Conservation (phyloP, 2,797 vertebrate species). For the Clarias pachynema region DNA sequence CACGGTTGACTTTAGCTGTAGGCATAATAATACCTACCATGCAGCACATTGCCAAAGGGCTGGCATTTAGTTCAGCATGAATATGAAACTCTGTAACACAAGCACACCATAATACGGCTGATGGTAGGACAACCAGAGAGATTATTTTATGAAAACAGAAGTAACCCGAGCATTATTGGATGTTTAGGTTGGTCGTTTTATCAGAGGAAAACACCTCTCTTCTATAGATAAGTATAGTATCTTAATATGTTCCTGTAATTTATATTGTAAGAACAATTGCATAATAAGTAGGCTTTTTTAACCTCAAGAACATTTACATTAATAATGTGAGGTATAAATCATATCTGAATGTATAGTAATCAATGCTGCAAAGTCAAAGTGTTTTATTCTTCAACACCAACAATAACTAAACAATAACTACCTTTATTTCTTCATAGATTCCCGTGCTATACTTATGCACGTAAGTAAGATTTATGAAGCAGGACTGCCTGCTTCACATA, state of each 20-base stretch:
- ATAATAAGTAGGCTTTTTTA: neutral
- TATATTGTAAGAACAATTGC: neutral
- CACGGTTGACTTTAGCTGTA: slow-evolving; percentile 27
- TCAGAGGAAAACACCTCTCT: neutral
- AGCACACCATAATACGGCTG: neutral
- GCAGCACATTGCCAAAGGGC: slow-evolving; percentile 1
- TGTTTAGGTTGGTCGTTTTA: neutral
- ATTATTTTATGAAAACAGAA: neutral
- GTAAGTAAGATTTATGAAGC: too few species aligned
- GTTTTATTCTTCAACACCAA: neutral
- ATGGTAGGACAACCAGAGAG: neutral
- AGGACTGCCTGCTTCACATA: too few species aligned
- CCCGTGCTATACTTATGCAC: too few species aligned
- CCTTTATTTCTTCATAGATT: too few species aligned
- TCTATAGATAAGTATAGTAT: neutral
- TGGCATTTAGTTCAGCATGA: slow-evolving; percentile 31
- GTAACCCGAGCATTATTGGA: neutral
- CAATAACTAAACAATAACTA: too few species aligned
- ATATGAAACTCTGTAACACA: slow-evolving; percentile 20
- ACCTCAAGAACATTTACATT: neutral
- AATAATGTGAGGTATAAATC: neutral
- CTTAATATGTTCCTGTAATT: neutral
- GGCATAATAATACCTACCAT: slow-evolving; percentile 4
- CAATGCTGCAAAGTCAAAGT: neutral
- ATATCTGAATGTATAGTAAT: neutral